phyloP scores from a whole-genome alignment of 2,888 invertebrate genomes.

The Copidosoma aretas region DNA sequence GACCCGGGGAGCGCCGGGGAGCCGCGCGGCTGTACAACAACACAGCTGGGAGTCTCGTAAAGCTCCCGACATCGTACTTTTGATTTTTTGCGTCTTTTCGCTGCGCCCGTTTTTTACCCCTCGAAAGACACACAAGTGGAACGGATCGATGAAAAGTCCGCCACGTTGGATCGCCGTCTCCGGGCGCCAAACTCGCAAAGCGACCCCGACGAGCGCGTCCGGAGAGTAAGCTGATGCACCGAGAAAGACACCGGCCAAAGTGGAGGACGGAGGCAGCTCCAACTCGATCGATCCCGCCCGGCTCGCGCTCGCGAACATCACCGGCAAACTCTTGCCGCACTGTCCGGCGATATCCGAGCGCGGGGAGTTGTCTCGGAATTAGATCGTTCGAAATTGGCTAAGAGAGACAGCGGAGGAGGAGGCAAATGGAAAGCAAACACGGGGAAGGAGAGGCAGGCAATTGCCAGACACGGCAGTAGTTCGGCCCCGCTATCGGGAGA shows the following conservation, averaged over 20 bases:
- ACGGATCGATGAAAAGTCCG: constrained; percentile 18
- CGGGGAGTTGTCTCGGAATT: constrained; percentile 21
- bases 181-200: too few relatives aligned
- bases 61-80: constrained; percentile 1
- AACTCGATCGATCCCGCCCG: too few relatives aligned
- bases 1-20: constrained; percentile 42
- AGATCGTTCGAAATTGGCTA: constrained; percentile 28
- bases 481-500: constrained; percentile 25
- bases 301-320: too few relatives aligned
- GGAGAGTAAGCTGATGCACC: too few relatives aligned
- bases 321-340: constrained; percentile 7
- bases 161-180: background rate
- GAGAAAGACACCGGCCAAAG: too few relatives aligned
- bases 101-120: background rate
- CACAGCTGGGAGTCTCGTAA: constrained; percentile 18
- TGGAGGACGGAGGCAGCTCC: too few relatives aligned
- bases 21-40: too few relatives aligned
- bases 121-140: background rate
- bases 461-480: constrained; percentile 18
- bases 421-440: too few relatives aligned
- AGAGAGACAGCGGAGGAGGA: background rate
- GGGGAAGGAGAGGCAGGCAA: constrained; percentile 7
- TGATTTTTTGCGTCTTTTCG: constrained; percentile 13
- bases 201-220: too few relatives aligned
- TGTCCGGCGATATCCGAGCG: background rate